Evolutionary conservation across 1,140 invertebrate species (phyloP), one percentile per base, ranked within the genome.

Genomic region (Drosophila parvula): DNA sequence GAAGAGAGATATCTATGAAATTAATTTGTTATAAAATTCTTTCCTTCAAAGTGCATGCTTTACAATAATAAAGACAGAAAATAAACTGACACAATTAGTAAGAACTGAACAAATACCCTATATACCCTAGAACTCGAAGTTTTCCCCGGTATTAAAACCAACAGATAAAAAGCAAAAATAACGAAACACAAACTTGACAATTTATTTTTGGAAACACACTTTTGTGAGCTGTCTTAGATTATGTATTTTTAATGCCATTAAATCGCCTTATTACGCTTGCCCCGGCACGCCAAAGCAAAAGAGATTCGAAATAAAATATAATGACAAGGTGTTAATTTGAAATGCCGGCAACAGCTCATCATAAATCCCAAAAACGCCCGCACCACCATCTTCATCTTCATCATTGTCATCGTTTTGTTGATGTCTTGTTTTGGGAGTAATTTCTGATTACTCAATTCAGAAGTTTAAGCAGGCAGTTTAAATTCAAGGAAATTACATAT

Each of bases 161-260:
- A 50, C 11, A 60, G 27, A 47, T 16, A 50, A 40, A 47, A 44
- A 53, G 9, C 5, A 51, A 22, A 48, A 56, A 41, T 36, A 36
- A 40, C 12, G n/a, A 56, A 63, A 60, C 40, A 60, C 36, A 63
- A 64, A 78, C 56, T 69, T 78, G 59, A 65, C 68, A 78, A 62
- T 77, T 86, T 81, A 81, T 81, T 81, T 81, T 81, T 53, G 69
- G 79, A 69, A 78, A 58, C 56, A 58, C 56, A 63, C 36, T 64
- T 59, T 41, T 68, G 28, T 58, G 47, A 56, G 47, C 57, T 58
- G 77, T 62, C 73, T 82, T 53, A 63, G 79, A 74, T 81, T 78
- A 82, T 76, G 63, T 76, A 43, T 70, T 80, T 50, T 61, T 65
- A 79, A 59, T 80, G 61, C 62, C 69, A 58, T 41, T 10, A 74